Base-by-base conservation (phyloP, 2,888 invertebrate genomes). In the Allolobophora icterica region DNA sequence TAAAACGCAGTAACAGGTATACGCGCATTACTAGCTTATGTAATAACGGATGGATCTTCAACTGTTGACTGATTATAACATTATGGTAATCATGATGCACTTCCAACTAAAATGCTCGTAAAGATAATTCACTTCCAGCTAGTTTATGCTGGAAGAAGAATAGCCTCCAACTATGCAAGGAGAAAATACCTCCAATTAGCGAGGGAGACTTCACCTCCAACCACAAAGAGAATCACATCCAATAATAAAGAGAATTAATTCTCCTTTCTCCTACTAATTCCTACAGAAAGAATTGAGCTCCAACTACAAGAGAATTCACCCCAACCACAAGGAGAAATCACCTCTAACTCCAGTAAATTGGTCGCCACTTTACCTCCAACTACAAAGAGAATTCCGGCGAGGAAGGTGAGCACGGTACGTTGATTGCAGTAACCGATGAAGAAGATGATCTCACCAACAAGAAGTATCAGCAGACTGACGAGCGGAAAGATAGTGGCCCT, bases 381-480 rank as follows among this genome's bases (percentile, higher is more conserved):
- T 90, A 95, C 95, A 93, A 95, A 95, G 89, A 95, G 93, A 90
- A 95, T 95, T 87, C 95, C 95, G 89, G 94, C 94, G 89, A 95
- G 94, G 93, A 95, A 95, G 38, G 95, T 95, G 19, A 95, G 94
- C 84, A 94, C 94, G 92, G 94, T 95, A 91, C 93, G 93, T 52
- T 94, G 94, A 91, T 95, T 94, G 92, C 95, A 95, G 91, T 95
- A 94, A 21, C 95, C 95, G 84, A 95, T 93, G 93, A 95, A 95
- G 93, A 95, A 95, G 90, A 95, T 93, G 90, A 95, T 94, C 84
- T 94, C 94, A 24, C 94, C 95, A 89, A 95, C 94, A 90, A 95
- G 94, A 87, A 95, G 93, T 84, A 95, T 94, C 33, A 95, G 92
- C 33, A 95, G 93, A 92, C 95, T 94, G 40, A 94, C 94, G 35